These are phyloP conservation scores for Phrixothrix hirtus DNA, from an alignment of 2,888 invertebrate species.

Conservation along the genomic window DNA sequence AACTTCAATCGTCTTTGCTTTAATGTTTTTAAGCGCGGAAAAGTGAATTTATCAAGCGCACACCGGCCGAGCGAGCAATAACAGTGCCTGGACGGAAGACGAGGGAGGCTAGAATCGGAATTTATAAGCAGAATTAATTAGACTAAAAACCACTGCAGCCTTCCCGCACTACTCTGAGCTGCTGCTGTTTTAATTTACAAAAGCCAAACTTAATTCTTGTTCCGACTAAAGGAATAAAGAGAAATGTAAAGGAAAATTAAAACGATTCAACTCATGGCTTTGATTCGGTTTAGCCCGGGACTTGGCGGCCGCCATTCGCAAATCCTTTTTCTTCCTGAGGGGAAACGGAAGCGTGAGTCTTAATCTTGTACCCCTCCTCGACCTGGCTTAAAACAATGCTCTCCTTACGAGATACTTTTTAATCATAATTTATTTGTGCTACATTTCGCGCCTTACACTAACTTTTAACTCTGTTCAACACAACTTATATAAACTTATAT, in stretches of 20 bases:
- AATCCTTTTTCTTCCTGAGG: conserved; percentile 47
- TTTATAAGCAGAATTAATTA: conserved; percentile 62
- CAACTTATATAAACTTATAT: conserved; percentile 7
- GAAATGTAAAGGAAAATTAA: conserved; percentile 61
- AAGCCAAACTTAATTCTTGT: conserved; percentile 62
- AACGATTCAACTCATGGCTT: conserved; percentile 58
- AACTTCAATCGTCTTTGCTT: conserved; percentile 57
- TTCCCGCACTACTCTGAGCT: conserved; percentile 41
- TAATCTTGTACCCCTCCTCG: conserved; percentile 34
- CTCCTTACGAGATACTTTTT: conserved; percentile 31
- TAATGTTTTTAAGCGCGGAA: conserved; percentile 54
- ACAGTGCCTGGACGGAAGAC: conserved; percentile 41
- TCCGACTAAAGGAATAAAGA: conserved; percentile 59
- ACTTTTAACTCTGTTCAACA: conserved; percentile 20
- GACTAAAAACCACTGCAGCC: conserved; percentile 60
- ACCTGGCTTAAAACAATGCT: conserved; percentile 33
- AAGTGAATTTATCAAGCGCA: conserved; percentile 58
- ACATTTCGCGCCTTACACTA: conserved; percentile 25
- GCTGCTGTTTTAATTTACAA: conserved; percentile 61
- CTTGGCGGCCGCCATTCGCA: conserved; percentile 42
- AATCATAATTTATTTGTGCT: conserved; percentile 31
- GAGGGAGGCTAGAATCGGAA: conserved; percentile 55
- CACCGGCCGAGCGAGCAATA: conserved; percentile 57
- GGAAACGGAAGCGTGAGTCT: conserved; percentile 36
- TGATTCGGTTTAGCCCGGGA: conserved; percentile 55